Evolutionary conservation across 1,140 invertebrate species (phyloP), one percentile per base, ranked within the genome.

Genomic region (Fopius arisanus): DNA sequence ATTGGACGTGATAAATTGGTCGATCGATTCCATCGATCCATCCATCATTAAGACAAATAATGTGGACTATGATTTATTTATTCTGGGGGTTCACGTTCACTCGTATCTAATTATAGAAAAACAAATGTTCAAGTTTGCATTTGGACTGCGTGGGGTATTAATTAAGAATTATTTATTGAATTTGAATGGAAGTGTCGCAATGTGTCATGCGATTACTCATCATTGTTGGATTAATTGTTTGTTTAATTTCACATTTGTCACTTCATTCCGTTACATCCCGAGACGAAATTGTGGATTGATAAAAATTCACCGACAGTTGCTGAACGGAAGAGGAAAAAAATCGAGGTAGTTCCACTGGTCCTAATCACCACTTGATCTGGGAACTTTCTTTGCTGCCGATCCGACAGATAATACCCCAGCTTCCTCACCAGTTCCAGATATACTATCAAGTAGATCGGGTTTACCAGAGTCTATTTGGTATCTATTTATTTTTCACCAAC

Each of bases 401-500:
- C 54, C 54, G 54, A 59, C 54, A 26, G 54, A 59, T 59, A 59
- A 14, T 59, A 14, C 6, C 19, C 10, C 12, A 19, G 10, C 14
- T 19, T 59, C 19, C 54, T 26, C 4, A 21, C 54, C 26, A 59
- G 23, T 23, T 26, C 9, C 9, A 59, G 19, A 59, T 6, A 19
- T 51, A 59, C 54, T 59, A 59, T 59, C 54, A 59, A 23, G 3
- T 59, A 21, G 23, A 59, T 59, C 54, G 54, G 23, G 23, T 59
- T 59, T 59, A 59, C 54, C 19, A 26, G 21, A 59, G 7, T 26
- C 54, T 19, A 28, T 21, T 59, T 21, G 21, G 54, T 59, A 21
- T 59, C 54, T 59, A 59, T 59, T 59, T 59, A 59, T 59, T 59
- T 59, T 59, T 59, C 54, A 59, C 54, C 21, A 59, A n/a, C 14